Evolutionary conservation across 1,140 invertebrate species (phyloP).

Genomic region (Drosophila melanica): DNA sequence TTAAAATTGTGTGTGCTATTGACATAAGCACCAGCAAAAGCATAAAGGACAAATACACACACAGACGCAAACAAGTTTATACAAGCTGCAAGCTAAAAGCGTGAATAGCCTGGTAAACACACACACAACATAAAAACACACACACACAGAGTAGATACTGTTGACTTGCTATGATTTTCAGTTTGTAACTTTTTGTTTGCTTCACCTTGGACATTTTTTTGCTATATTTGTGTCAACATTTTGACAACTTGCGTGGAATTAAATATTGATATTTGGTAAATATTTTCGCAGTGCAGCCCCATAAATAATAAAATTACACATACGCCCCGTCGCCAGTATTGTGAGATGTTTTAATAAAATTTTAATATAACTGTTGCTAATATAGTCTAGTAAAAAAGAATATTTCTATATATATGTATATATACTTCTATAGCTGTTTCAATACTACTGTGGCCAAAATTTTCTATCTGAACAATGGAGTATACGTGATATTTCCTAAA

Average conservation of each 20-base stretch:
- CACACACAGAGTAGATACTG: slow-evolving; percentile 9
- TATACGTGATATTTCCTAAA: slow-evolving; percentile 49
- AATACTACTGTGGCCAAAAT: slow-evolving; percentile 1
- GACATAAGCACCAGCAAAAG: slow-evolving; percentile 42
- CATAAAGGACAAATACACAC: slow-evolving; percentile 34
- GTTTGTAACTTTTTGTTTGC: slow-evolving; percentile 57
- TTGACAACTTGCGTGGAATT: slow-evolving; percentile 64
- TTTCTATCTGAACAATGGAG: slow-evolving; percentile 54
- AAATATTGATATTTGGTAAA: slow-evolving; percentile 75
- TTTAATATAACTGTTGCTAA: not conserved
- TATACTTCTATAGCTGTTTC: not conserved
- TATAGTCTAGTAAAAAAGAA: not conserved
- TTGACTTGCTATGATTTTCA: slow-evolving; percentile 45
- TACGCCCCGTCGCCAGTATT: slow-evolving; percentile 33
- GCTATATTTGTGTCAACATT: slow-evolving; percentile 64
- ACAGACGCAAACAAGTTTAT: not conserved
- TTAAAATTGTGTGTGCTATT: slow-evolving; percentile 60
- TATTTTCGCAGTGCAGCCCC: slow-evolving; percentile 40
- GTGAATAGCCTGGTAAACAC: not conserved
- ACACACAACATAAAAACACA: not conserved
- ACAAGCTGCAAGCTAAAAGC: not conserved
- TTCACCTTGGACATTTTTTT: slow-evolving; percentile 47
- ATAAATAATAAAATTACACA: slow-evolving; percentile 35
- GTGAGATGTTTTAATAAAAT: not conserved
- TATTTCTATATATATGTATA: not conserved